Base-by-base conservation (phyloP, 2,888 invertebrate species). In the Cacoxenus indagator region DNA sequence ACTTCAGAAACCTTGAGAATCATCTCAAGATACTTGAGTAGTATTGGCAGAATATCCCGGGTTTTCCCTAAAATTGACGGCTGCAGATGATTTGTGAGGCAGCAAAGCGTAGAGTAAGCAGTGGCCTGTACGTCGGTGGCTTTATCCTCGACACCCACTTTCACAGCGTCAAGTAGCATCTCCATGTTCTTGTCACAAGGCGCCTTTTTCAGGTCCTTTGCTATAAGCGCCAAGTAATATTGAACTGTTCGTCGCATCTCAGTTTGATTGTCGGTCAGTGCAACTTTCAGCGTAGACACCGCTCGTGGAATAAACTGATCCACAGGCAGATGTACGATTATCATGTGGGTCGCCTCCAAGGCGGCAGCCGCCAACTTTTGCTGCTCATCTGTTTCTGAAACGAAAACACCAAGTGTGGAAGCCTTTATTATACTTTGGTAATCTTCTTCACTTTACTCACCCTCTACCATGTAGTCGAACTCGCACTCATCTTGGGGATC, bases 11-110 rank as follows among this genome's bases (percentile, higher is more conserved):
- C 37, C 5, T 37, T 1, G 2, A 4, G 9, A 9, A 19, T 48
- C 17, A 17, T n/a, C 19, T 68, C 5, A 72, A 48, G 22, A 51
- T 9, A 75, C 0, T 24, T 6, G 1, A 9, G 0, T 6, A 70
- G 69, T 4, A 72, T 26, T 0, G 70, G 64, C 11, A 75, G 8
- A 0, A 75, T n/a, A 0, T 9, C 22, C 0, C 22, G 19, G 4
- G 70, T 45, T 11, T 67, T 22, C 0, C 27, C 48, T 9, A 74
- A 70, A 0, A 72, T 55, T 43, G 67, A 66, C 9, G 74, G 74
- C 9, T 72, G 69, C 3, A 72, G 51, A 8, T 59, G 22, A n/a
- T 69, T 67, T 9, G 67, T 66, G 55, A 74, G 66, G 0, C 27
- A 27, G 11, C 74, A 2, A 14, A 75, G 17, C 0, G 67, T 37